Evolutionary conservation across 2,888 invertebrate genomes (phyloP).

Genomic region (Drosophila fulvimacula): DNA sequence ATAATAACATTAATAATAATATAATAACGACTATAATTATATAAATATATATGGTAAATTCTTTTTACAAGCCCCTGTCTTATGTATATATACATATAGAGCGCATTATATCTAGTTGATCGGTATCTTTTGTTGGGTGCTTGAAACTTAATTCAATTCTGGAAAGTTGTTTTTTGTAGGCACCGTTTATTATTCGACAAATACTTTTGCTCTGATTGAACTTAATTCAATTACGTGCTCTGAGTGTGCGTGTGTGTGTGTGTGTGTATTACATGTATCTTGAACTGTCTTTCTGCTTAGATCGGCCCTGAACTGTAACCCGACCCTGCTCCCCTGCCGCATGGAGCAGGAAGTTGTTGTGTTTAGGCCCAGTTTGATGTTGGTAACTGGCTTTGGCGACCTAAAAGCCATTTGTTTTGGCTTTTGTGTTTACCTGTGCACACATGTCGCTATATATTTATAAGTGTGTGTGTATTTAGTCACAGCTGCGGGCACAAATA

Average conservation of each 20-base stretch:
- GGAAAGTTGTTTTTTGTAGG: constrained; percentile 21
- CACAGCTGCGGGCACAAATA: constrained; percentile 43
- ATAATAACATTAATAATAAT: too few species aligned
- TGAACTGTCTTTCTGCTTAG: constrained; percentile 1
- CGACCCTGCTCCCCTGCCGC: constrained; percentile 29
- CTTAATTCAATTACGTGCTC: constrained; percentile 67
- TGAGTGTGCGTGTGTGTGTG: not conserved
- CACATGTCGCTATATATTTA: constrained; percentile 31
- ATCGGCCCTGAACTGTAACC: constrained; percentile 52
- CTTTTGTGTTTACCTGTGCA: constrained; percentile 43
- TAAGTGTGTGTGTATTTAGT: constrained; percentile 19
- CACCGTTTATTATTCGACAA: constrained; percentile 64
- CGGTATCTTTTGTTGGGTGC: constrained; percentile 17
- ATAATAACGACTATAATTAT: too few species aligned
- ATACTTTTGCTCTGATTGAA: constrained; percentile 71
- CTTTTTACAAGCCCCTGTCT: not conserved
- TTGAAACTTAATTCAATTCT: constrained; percentile 48
- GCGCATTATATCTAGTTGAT: not conserved
- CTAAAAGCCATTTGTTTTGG: constrained; percentile 50
- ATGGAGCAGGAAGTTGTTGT: constrained; percentile 57
- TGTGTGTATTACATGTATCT: constrained; percentile 54
- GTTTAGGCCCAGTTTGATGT: constrained; percentile 54
- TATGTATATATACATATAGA: not conserved
- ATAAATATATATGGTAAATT: not conserved
- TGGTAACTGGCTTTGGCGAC: constrained; percentile 34